Evolutionary conservation across 2,888 invertebrate species (phyloP).

Genomic region (Drosophila austrosaltans): DNA sequence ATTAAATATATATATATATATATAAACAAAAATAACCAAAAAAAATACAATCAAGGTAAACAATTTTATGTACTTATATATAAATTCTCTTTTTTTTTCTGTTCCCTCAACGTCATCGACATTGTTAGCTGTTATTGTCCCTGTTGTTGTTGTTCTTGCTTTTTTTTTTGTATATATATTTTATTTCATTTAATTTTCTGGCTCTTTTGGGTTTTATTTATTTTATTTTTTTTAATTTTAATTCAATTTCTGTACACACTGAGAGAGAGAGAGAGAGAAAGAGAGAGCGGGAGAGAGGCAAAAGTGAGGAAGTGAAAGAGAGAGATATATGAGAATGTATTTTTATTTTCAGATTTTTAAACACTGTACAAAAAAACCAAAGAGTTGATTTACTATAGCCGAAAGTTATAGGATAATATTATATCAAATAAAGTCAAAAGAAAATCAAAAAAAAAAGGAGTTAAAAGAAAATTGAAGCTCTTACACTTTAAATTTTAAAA

Average conservation of each 20-base stretch:
- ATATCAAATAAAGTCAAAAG: too few species aligned
- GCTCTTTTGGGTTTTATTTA: constrained; percentile 37
- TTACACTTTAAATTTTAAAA: too few species aligned
- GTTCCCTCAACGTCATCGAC: constrained; percentile 5
- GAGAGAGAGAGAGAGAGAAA: constrained; percentile 20
- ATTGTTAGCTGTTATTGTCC: constrained; percentile 10
- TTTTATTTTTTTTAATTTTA: constrained; percentile 69
- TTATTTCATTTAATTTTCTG: constrained; percentile 70
- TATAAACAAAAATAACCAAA: not conserved
- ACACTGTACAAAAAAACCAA: not conserved
- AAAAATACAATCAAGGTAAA: not conserved
- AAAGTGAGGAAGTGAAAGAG: constrained; percentile 8
- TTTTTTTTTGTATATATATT: constrained; percentile 41
- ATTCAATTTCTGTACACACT: constrained; percentile 65
- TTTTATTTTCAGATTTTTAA: constrained; percentile 38
- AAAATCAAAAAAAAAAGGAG: too few species aligned
- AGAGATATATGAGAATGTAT: constrained; percentile 31
- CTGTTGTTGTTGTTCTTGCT: constrained; percentile 1
- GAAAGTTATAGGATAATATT: too few species aligned
- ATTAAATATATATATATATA: not conserved
- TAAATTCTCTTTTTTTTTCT: not conserved
- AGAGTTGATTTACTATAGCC: not conserved
- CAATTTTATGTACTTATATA: not conserved
- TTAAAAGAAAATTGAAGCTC: too few species aligned
- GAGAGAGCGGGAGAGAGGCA: constrained; percentile 19